Evolutionary conservation across 2,888 invertebrate genomes (phyloP).

Genomic region (Lomographa bimaculata): DNA sequence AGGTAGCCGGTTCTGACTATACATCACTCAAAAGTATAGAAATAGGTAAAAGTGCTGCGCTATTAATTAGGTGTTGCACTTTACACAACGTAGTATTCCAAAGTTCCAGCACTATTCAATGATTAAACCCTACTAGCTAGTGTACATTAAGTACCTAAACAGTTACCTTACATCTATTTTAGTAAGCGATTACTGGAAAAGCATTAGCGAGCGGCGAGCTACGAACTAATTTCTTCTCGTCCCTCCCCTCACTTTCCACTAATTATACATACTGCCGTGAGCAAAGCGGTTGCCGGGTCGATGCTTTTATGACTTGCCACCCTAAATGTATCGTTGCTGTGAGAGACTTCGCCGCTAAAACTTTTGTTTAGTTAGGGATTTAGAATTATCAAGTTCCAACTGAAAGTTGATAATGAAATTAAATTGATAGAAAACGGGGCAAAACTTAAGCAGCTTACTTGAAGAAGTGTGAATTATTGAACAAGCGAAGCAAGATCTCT

Average conservation of each 20-base stretch:
- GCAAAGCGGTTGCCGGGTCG: conserved; percentile 58
- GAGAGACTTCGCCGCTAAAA: conserved; percentile 27
- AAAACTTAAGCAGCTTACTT: no score
- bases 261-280: conserved; percentile 55
- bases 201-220: conserved; percentile 39
- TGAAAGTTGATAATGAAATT: no score
- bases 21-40: no score
- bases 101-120: conserved; percentile 3
- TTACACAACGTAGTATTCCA: no score
- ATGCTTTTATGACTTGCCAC: conserved; percentile 42
- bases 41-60: no score
- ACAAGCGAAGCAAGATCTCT: no score
- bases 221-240: conserved; percentile 47
- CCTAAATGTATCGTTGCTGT: conserved; percentile 38
- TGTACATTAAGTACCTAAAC: conserved; percentile 12
- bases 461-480: no score
- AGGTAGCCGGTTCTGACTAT: no score
- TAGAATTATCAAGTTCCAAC: no score
- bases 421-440: no score
- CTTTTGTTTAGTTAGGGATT: conserved; percentile 18
- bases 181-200: conserved; percentile 39
- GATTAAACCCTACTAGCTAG: conserved; percentile 13
- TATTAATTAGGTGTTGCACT: no score
- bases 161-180: conserved; percentile 23
- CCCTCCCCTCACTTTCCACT: conserved; percentile 49